Evolutionary conservation across 2,113 vertebrate species (phyloP), one percentile per base, ranked within the genome.

Genomic region (Coptodon rendalli): DNA sequence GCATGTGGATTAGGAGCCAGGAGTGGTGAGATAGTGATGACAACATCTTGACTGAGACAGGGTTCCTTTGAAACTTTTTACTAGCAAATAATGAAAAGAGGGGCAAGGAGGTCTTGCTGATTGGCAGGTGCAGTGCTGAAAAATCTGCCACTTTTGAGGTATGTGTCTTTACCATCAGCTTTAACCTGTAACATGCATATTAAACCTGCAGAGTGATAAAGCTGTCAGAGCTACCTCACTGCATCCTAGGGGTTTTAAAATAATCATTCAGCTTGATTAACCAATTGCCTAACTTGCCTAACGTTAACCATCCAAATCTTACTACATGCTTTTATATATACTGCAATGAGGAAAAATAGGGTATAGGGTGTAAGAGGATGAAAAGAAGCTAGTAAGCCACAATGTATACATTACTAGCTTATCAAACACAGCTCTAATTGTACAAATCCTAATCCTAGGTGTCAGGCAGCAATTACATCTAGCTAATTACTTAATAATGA

Each of bases 401-500:
- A 86, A 88, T 83, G 87, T 93, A 81, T 83, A 82, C 31, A 94
- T 82, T 84, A 80, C 52, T 82, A 83, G 82, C 91, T 94, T 90
- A 93, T 88, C 87, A 89, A 87, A 76, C 59, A 83, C 43, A 81
- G 59, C 81, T 89, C 81, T 88, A 94, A 94, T 89, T 89, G 82
- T 92, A 91, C 89, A 91, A 93, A 94, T 91, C 93, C 82, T 92
- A 95, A 94, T 94, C 93, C 92, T 85, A 92, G 91, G 86, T 93
- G 92, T 94, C 90, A 89, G 86, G 89, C 93, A 92, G 85, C 85
- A 95, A 94, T 94, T 95, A 95, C 89, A 94, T 89, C 80, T 80
- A 80, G 86, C 88, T 94, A 95, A 95, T 95, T 95, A 88, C 89
- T 90, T 89, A 95, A 92, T 94, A 93, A 94, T 95, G 38, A 90